Conservation (phyloP, 2,797 vertebrate species). For the Emys orbicularis region DNA sequence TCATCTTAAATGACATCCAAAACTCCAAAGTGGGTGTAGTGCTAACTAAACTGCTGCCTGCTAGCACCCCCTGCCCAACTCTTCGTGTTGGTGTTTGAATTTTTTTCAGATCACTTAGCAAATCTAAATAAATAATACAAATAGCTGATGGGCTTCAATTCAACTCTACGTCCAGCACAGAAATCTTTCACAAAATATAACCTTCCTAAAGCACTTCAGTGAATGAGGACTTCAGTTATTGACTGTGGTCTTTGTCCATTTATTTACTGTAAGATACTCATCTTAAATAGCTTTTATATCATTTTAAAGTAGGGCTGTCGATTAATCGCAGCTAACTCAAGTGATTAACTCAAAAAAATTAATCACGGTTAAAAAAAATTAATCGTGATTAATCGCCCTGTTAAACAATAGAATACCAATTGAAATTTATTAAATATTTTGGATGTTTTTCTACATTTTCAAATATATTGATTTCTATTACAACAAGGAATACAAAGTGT, state of each 20-base stretch:
- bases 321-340: too few species aligned
- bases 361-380: too few species aligned
- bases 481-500: too few species aligned
- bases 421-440: too few species aligned
- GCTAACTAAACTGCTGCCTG: neutral
- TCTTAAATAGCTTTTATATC: constrained; percentile 71
- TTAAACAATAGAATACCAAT: too few species aligned
- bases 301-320: constrained; percentile 47
- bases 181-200: constrained; percentile 63
- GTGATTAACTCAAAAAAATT: too few species aligned
- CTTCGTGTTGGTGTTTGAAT: constrained; percentile 27
- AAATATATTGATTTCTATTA: too few species aligned
- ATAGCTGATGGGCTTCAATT: constrained; percentile 53
- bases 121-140: constrained; percentile 51
- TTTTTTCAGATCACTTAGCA: constrained; percentile 45
- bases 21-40: neutral
- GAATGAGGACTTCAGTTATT: constrained; percentile 73
- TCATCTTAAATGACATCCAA: neutral
- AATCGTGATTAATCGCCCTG: too few species aligned
- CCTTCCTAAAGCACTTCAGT: constrained; percentile 59
- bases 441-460: too few species aligned
- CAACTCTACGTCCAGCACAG: constrained; percentile 46
- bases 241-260: constrained; percentile 61
- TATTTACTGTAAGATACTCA: constrained; percentile 70
- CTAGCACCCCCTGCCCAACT: neutral